Conservation (phyloP, 1,140 invertebrate species). For the Helicoverpa zea region DNA sequence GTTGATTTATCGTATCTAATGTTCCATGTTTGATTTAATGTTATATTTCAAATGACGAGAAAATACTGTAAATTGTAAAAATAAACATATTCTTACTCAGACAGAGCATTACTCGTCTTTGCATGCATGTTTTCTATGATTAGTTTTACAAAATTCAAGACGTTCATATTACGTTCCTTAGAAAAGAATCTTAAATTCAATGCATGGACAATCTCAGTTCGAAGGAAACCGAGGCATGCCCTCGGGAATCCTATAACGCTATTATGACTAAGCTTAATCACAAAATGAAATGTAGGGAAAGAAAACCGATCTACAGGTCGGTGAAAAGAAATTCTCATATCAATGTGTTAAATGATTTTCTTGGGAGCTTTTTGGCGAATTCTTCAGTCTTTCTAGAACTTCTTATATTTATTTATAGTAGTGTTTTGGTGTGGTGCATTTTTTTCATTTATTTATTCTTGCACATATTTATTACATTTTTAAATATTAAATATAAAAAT, state of each 20-base stretch:
- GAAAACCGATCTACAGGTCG: not conserved
- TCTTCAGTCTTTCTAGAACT: not conserved
- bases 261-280: slow-evolving; percentile 30
- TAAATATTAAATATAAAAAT: no score
- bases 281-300: slow-evolving; percentile 1
- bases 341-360: not conserved
- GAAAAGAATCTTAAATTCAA: slow-evolving; percentile 34
- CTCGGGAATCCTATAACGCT: slow-evolving; percentile 11
- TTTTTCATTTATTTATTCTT: no score
- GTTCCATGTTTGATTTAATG: no score
- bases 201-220: slow-evolving; percentile 30
- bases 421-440: no score
- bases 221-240: slow-evolving; percentile 23
- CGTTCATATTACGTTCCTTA: not conserved
- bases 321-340: not conserved
- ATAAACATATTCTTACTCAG: no score
- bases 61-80: no score
- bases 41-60: no score
- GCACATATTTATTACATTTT: no score
- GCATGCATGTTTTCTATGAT: not conserved
- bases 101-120: no score
- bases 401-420: no score
- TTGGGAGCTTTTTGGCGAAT: not conserved
- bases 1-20: no score
- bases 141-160: slow-evolving; percentile 40